Percentiles rank a stretch among this genome's conserved stretches.
Conservation (phyloP, 1,140 invertebrate genomes). For the Copidosoma floridanum region DNA sequence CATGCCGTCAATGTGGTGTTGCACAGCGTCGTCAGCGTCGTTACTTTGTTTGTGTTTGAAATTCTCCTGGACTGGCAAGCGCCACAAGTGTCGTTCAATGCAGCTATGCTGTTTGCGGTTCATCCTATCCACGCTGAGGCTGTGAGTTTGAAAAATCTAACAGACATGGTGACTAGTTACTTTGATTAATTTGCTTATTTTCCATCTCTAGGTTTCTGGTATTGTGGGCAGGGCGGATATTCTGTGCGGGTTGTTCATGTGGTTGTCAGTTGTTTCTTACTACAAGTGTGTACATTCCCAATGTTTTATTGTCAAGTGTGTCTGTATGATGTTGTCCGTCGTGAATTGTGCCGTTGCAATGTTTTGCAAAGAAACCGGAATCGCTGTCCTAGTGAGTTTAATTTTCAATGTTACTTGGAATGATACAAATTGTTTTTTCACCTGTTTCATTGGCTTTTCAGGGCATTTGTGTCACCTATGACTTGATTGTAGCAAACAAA, state of each 20-base stretch:
- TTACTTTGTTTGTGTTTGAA: conserved; percentile 63
- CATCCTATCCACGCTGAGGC: conserved; percentile 77
- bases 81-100: conserved; percentile 58
- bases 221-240: conserved; percentile 78
- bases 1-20: conserved; percentile 72
- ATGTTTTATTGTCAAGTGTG: conserved; percentile 30
- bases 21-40: conserved; percentile 65
- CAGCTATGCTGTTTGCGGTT: conserved; percentile 80
- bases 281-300: conserved; percentile 44
- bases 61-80: conserved; percentile 45
- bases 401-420: conserved; percentile 3
- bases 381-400: conserved; percentile 78
- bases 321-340: conserved; percentile 39
- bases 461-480: conserved; percentile 72
- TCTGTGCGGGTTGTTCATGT: conserved; percentile 75
- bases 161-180: conserved; percentile 2
- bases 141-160: conserved; percentile 52
- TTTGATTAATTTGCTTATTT: conserved; percentile 1
- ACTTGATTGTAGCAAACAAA: conserved; percentile 61
- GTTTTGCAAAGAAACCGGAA: conserved; percentile 91
- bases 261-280: conserved; percentile 69
- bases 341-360: conserved; percentile 61
- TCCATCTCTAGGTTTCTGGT: conserved; percentile 63
- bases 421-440: conserved; percentile 21
- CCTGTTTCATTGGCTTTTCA: conserved; percentile 53